Evolutionary conservation across 1,140 invertebrate genomes (phyloP), one percentile per base, ranked within the genome.

Genomic region (Oedothorax gibbosus): DNA sequence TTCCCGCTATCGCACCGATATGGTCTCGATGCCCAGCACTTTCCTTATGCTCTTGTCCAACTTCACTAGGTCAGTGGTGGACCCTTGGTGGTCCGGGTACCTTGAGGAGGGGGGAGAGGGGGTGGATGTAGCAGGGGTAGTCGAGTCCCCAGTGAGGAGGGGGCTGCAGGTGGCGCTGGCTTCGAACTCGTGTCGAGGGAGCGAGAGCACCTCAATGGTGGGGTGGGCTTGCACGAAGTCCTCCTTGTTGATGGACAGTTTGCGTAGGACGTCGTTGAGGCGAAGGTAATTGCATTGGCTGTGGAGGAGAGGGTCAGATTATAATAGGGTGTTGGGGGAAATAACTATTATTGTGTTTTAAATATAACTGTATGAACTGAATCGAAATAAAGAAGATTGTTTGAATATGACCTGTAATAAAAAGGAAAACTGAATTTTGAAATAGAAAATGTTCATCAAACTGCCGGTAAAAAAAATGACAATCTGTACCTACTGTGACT

Each of bases 1-100:
- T 14, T 12, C 56, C 5, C 54, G 82, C 72, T 84, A 87, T 77
- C 86, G 75, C 50, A 87, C 77, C 7, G 69, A 81, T 14, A 87
- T 83, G 35, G 87, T 86, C 60, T 87, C 85, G 15, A 87, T 86
- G 56, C 87, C 84, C n/a, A 87, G 76, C 35, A 87, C 76, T 68
- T 86, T 69, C 53, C 86, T 57, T 12, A 87, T 86, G 62, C 64
- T 53, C 49, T 86, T 86, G 69, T 87, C 86, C 60, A 86, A 69
- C 21, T 21, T 35, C 18, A 87, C 75, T 11, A 87, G 35, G 21
- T 87, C 87, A 12, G 79, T 75, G 14, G 56, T 53, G 15, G 68
- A 51, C 10, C 57, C 54, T 14, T 80, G 60, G 35, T 80, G 60
- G 35, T 85, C 82, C 12, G 35, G 14, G 50, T 57, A 64, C 53